Evolutionary conservation across 2,797 vertebrate genomes (phyloP).

Genomic region (Pelobates cultripes): DNA sequence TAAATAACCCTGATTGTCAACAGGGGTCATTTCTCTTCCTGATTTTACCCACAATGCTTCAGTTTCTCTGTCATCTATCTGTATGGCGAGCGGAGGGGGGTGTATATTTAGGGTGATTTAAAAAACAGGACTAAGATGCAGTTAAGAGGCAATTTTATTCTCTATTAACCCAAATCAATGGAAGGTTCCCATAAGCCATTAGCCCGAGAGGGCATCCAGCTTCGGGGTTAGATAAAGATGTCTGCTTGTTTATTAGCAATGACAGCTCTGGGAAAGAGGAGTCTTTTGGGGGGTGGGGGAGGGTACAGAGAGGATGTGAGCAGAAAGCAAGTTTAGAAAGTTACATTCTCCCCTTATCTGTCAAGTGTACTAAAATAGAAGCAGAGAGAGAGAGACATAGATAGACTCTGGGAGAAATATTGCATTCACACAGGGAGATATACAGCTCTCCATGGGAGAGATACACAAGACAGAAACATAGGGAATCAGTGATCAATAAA

Average conservation of each 20-base stretch:
- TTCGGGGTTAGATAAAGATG: conserved; percentile 73
- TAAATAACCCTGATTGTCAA: neutral
- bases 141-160: conserved; percentile 85
- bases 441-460: neutral
- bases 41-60: conserved; percentile 5
- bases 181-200: conserved; percentile 79
- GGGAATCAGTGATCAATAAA: neutral
- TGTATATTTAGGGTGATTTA: conserved; percentile 48
- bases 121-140: conserved; percentile 72
- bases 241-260: conserved; percentile 72
- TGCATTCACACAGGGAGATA: neutral
- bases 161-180: conserved; percentile 85
- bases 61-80: neutral
- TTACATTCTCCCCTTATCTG: conserved; percentile 11
- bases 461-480: neutral
- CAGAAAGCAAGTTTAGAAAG: conserved; percentile 46
- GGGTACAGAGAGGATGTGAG: neutral
- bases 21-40: neutral
- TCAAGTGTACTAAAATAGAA: neutral
- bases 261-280: conserved; percentile 60
- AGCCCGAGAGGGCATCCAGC: conserved; percentile 73
- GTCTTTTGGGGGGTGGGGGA: conserved; percentile 8
- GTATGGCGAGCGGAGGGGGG: neutral
- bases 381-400: neutral
- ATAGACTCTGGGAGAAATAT: neutral